Evolutionary conservation across 2,797 vertebrate genomes (phyloP).

Genomic region (Furcifer pardalis): DNA sequence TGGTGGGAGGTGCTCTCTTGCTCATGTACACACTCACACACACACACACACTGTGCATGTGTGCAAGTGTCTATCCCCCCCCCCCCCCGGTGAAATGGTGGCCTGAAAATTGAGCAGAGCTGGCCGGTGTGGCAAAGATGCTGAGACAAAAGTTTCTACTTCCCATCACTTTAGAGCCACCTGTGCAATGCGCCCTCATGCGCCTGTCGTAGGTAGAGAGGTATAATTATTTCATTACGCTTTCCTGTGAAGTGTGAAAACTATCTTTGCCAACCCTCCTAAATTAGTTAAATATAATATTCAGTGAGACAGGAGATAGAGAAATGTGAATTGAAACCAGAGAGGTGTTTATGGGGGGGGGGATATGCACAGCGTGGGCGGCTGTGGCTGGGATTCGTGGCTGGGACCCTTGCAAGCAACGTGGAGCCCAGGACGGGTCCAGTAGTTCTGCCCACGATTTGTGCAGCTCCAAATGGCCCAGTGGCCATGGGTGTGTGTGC

Average conservation of each 20-base stretch:
- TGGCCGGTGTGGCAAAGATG: background rate
- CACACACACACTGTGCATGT: too few relatives aligned
- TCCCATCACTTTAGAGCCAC: slow-evolving; percentile 66
- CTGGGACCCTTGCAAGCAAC: slow-evolving; percentile 67
- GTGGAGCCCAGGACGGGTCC: slow-evolving; percentile 66
- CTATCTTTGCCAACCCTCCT: slow-evolving; percentile 81
- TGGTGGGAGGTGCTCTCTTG: rapidly evolving
- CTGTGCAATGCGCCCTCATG: slow-evolving; percentile 78
- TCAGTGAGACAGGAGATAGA: slow-evolving; percentile 77
- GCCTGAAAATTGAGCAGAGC: background rate
- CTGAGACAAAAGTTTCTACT: slow-evolving; percentile 57
- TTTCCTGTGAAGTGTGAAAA: slow-evolving; percentile 86
- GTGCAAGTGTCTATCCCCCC: background rate
- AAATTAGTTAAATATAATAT: slow-evolving; percentile 83
- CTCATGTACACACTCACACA: too few relatives aligned
- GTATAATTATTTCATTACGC: slow-evolving; percentile 85
- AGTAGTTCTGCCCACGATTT: slow-evolving; percentile 55
- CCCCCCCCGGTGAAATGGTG: rapidly evolving
- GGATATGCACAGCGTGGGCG: slow-evolving; percentile 73
- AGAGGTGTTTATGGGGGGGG: slow-evolving; percentile 82
- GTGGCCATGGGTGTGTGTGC: background rate
- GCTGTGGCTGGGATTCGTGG: slow-evolving; percentile 80
- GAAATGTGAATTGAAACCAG: slow-evolving; percentile 82
- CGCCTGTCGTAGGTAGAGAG: slow-evolving; percentile 73
- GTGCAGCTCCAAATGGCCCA: background rate